Percentiles rank a stretch among this genome's conserved stretches.
Evolutionary conservation across 1,140 invertebrate genomes (phyloP).

Genomic region (Bradysia coprophila): DNA sequence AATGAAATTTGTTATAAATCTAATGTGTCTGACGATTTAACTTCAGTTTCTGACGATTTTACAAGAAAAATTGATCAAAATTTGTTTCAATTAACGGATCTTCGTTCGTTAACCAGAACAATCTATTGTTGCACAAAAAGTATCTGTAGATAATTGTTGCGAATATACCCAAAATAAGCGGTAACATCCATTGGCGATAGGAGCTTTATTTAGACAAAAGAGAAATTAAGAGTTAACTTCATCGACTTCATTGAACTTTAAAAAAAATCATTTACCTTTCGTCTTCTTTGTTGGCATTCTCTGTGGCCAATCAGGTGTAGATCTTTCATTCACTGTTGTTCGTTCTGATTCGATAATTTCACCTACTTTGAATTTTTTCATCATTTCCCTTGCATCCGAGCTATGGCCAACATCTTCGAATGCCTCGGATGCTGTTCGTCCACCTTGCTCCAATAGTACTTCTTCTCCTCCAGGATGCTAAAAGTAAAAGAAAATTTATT

Average conservation of each 20-base stretch:
- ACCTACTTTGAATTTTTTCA: constrained; percentile 83
- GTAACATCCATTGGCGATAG: constrained; percentile 65
- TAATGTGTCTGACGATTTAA: too few species aligned
- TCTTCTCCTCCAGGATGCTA: constrained; percentile 96
- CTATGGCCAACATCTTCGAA: constrained; percentile 98
- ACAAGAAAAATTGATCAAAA: too few species aligned
- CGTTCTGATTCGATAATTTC: constrained; percentile 58
- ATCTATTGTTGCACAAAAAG: constrained; percentile 63
- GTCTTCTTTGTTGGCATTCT: constrained; percentile 9
- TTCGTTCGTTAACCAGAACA: constrained; percentile 24
- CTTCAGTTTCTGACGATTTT: too few species aligned
- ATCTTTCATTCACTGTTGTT: constrained; percentile 19
- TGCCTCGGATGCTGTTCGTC: constrained; percentile 70
- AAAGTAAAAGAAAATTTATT: constrained; percentile 10
- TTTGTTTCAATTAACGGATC: too few species aligned
- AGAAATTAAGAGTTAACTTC: not conserved
- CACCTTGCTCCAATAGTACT: constrained; percentile 80
- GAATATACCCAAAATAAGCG: constrained; percentile 55
- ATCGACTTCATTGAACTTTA: not conserved
- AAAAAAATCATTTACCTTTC: constrained; percentile 8
- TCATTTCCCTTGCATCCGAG: constrained; percentile 80
- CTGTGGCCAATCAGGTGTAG: constrained; percentile 18
- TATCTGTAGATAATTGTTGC: too few species aligned
- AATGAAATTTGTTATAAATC: too few species aligned
- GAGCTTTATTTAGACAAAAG: constrained; percentile 32